Conservation (phyloP, 2,888 invertebrate species). For the Dysmachus trigonus region DNA sequence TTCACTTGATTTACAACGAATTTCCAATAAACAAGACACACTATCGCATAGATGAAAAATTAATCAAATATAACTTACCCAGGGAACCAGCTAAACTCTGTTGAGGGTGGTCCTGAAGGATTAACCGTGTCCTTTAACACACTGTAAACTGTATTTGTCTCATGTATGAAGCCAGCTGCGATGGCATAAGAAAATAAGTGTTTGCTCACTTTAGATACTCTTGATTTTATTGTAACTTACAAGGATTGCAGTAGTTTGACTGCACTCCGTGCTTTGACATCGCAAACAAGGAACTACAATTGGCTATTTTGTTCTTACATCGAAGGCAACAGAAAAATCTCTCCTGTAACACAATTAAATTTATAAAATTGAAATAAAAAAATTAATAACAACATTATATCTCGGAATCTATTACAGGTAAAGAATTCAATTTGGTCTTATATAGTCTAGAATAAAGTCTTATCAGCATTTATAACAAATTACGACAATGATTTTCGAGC, state of each 20-base stretch:
- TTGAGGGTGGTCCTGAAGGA: constrained; percentile 68
- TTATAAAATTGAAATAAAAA: not conserved
- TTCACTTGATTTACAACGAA: no score
- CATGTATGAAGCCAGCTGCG: constrained; percentile 77
- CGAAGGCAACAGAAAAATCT: constrained; percentile 69
- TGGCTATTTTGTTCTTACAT: constrained; percentile 69
- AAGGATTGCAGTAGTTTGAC: constrained; percentile 82
- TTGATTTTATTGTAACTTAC: constrained; percentile 54
- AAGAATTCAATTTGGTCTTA: no score
- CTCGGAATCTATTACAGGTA: no score
- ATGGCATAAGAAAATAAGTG: not conserved
- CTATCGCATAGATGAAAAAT: no score
- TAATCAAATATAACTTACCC: constrained; percentile 64
- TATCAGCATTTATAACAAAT: no score
- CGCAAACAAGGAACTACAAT: constrained; percentile 76
- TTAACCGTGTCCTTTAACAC: constrained; percentile 66
- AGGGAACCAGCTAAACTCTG: constrained; percentile 86
- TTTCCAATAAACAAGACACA: no score
- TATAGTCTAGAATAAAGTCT: no score
- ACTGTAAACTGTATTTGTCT: constrained; percentile 76
- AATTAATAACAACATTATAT: not conserved
- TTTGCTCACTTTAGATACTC: not conserved
- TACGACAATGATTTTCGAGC: no score
- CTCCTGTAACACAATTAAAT: constrained; percentile 52
- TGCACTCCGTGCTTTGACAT: constrained; percentile 84